phyloP scores from a whole-genome alignment of 2,888 invertebrate species.

The Ephialtes manifestator region DNA sequence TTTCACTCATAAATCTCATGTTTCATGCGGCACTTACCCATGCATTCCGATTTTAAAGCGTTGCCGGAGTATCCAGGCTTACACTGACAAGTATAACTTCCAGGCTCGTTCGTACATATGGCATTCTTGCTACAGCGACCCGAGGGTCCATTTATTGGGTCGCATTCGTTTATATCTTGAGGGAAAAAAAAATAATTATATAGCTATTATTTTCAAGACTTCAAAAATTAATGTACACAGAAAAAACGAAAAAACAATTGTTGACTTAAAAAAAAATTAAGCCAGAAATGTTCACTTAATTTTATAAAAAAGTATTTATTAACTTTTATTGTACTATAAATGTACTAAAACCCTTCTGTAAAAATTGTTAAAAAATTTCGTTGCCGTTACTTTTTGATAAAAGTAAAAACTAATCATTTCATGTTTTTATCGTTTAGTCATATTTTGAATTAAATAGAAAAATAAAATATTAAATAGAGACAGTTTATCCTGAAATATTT shows the following conservation, averaged over 20 bases:
- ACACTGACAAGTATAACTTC: constrained; percentile 93
- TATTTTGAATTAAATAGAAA: not conserved
- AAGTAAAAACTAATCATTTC: too few relatives aligned
- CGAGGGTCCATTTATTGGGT: constrained; percentile 91
- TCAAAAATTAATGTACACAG: too few relatives aligned
- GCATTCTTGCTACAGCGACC: constrained; percentile 95
- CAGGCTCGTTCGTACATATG: constrained; percentile 92
- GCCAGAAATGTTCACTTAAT: too few relatives aligned
- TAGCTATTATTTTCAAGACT: not conserved
- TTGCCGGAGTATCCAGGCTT: constrained; percentile 95
- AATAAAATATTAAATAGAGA: not conserved
- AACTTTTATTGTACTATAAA: too few relatives aligned
- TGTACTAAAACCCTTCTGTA: too few relatives aligned
- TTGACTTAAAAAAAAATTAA: too few relatives aligned
- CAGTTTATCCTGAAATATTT: not conserved
- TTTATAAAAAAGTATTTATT: too few relatives aligned
- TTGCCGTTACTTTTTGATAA: too few relatives aligned
- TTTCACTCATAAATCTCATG: not conserved
- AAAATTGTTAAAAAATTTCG: too few relatives aligned
- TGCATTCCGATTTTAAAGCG: constrained; percentile 91
- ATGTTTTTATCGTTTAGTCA: too few relatives aligned
- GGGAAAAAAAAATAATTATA: constrained; percentile 30
- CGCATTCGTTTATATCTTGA: constrained; percentile 96
- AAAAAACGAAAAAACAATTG: too few relatives aligned
- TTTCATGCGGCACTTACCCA: constrained; percentile 83